Evolutionary conservation across 1,140 invertebrate genomes (phyloP), one percentile per base, ranked within the genome.

Genomic region (Dolichoris vasculosae): DNA sequence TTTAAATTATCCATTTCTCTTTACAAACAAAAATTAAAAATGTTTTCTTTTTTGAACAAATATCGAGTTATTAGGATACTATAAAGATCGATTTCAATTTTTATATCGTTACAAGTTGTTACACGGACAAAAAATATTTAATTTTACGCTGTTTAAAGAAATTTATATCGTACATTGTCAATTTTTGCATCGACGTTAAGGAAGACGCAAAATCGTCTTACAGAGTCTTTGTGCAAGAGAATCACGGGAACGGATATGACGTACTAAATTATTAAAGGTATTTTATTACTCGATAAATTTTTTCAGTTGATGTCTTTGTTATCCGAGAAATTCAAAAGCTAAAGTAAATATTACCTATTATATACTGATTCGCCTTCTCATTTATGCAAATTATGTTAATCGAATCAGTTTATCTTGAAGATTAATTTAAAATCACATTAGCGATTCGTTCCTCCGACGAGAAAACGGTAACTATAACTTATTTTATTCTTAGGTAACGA

Each of bases 391-490:
- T 88, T 86, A 80, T 43, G 89, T 86, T 88, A 87, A 89, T 87
- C 89, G 85, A 89, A 90, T 84, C 90, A 87, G 48, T 87, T 89
- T 73, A 79, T 83, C 77, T 86, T 89, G 88, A 85, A 87, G 86
- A 79, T 88, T 84, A 88, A 87, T 85, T 89, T 88, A 88, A 89
- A 87, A 88, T 90, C 88, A 89, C 88, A 89, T 89, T 87, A 87
- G 88, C 89, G 87, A 87, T 48, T n/a, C 20, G 55, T 38, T 73
- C 20, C 26, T 73, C 30, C 17, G 26, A 9, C 83, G 87, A 88
- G 51, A 20, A 69, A 7, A 48, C 55, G 17, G 26, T 46, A 11
- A 76, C 2, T 11, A 43, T 30, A 0, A 55, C 13, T 2, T 63
- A 69, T 3, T 75, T 59, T 55, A 48, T 30, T 73, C 75, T 76